These are phyloP conservation scores for Schizothorax lantsangensis DNA, from an alignment of 2,797 vertebrate species.

Conservation along the genomic window DNA sequence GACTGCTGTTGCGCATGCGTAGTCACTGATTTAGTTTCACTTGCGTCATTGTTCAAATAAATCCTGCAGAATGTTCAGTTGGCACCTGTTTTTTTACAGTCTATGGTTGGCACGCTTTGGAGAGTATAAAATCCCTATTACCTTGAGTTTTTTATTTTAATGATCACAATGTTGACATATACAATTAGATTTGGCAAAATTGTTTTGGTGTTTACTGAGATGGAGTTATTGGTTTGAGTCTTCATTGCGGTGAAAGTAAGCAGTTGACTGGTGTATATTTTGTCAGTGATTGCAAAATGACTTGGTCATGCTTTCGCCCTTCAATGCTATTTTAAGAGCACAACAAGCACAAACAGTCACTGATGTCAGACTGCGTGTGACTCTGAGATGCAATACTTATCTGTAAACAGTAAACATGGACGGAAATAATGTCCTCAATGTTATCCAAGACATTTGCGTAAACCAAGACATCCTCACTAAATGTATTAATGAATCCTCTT, in stretches of 20 bases:
- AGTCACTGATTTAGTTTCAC: slow-evolving; percentile 1
- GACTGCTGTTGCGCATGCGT: slow-evolving; percentile 24
- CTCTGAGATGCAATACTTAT: slow-evolving; percentile 21
- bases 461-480: background rate
- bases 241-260: background rate
- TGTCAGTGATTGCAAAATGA: slow-evolving; percentile 49
- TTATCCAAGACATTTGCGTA: background rate
- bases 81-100: background rate
- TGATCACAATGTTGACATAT: background rate
- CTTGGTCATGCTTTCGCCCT: slow-evolving; percentile 38
- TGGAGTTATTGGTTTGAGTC: background rate
- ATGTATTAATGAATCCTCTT: background rate
- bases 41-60: background rate
- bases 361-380: slow-evolving; percentile 49
- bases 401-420: slow-evolving; percentile 51
- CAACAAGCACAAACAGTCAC: slow-evolving; percentile 32
- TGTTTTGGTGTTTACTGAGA: background rate
- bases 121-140: background rate
- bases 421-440: background rate
- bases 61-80: background rate
- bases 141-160: background rate
- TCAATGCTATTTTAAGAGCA: slow-evolving; percentile 44
- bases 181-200: background rate
- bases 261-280: slow-evolving; percentile 15
- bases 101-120: background rate